Evolutionary conservation across 2,113 vertebrate species (phyloP).

Genomic region (Mus spicilegus): DNA sequence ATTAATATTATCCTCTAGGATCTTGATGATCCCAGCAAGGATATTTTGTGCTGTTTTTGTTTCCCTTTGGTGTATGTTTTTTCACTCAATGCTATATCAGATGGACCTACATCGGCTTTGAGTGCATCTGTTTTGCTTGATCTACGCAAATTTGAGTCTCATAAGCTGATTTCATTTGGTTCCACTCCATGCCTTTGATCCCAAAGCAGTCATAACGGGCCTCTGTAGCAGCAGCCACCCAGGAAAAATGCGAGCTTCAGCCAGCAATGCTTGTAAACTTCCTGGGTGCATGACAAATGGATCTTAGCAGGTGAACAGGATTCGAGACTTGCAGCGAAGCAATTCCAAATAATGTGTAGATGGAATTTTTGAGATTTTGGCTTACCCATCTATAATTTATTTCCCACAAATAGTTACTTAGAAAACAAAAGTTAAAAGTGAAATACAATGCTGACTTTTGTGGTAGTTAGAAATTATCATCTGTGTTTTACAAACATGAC

Average conservation of each 20-base stretch:
- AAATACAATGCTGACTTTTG: neutral
- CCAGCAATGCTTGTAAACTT: neutral
- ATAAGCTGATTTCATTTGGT: neutral
- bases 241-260: neutral
- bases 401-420: neutral
- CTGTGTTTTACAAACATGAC: neutral
- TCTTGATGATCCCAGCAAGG: neutral
- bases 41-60: neutral
- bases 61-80: neutral
- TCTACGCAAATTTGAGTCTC: neutral
- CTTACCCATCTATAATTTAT: neutral
- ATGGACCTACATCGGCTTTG: neutral
- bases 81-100: neutral
- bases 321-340: too few relatives aligned
- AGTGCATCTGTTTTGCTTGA: neutral
- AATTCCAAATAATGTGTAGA: neutral
- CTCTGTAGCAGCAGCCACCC: neutral
- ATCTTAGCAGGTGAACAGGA: neutral
- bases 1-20: neutral
- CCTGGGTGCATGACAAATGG: neutral
- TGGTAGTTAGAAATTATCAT: neutral
- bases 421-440: neutral
- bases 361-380: neutral
- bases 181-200: neutral
- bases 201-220: neutral